Evolutionary conservation across 2,888 invertebrate genomes (phyloP).

Genomic region (Cordilura impudica): DNA sequence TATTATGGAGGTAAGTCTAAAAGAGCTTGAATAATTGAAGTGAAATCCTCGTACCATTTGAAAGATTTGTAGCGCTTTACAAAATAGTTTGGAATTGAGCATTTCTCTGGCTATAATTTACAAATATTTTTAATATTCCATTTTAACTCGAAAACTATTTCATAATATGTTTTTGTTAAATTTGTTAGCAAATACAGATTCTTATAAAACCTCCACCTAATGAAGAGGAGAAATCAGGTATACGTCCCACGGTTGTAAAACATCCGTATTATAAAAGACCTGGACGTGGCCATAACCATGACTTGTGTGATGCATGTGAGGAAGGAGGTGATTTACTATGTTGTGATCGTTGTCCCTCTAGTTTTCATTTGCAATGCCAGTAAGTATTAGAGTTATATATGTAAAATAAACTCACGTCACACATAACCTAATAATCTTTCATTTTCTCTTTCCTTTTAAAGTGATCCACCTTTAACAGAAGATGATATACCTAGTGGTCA

Average conservation of each 20-base stretch:
- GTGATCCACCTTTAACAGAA: constrained; percentile 94
- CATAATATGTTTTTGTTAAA: not conserved
- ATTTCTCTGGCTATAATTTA: too few relatives aligned
- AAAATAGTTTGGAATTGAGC: constrained; percentile 38
- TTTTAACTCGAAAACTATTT: too few relatives aligned
- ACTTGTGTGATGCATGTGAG: constrained; percentile 94
- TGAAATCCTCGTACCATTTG: not conserved
- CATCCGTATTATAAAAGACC: constrained; percentile 92
- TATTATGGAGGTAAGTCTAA: constrained; percentile 88
- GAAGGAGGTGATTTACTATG: constrained; percentile 97
- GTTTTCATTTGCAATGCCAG: constrained; percentile 98
- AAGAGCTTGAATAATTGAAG: not conserved
- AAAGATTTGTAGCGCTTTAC: not conserved
- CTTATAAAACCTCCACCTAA: constrained; percentile 94
- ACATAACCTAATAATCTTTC: constrained; percentile 38
- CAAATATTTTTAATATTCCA: too few relatives aligned
- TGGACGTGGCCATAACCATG: constrained; percentile 94
- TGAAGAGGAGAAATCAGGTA: constrained; percentile 81
- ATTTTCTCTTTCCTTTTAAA: constrained; percentile 73
- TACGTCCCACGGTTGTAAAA: constrained; percentile 81
- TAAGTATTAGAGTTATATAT: constrained; percentile 79
- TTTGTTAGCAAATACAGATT: constrained; percentile 88
- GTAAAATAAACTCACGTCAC: not conserved
- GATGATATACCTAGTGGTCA: constrained; percentile 93
- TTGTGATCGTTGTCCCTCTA: constrained; percentile 96